Percentiles rank a stretch among this genome's conserved stretches.
phyloP scores from a whole-genome alignment of 2,888 invertebrate genomes.

The Drosophila limbata region DNA sequence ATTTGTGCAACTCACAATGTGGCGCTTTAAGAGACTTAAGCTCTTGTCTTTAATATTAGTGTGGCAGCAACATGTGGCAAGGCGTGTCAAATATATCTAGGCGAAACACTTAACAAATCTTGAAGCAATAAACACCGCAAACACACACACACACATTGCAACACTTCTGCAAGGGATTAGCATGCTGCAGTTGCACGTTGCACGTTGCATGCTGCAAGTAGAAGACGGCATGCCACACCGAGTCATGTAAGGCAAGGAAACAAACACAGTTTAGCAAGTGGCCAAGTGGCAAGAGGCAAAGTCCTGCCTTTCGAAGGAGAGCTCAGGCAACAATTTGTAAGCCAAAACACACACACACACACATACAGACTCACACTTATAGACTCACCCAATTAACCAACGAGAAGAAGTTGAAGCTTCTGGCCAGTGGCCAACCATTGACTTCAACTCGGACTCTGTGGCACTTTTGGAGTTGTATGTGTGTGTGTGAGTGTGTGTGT shows the following conservation, averaged over 20 bases:
- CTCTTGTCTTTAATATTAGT: constrained; percentile 4
- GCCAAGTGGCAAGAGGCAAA: constrained; percentile 35
- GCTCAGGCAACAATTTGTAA: constrained; percentile 67
- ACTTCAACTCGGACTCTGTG: constrained; percentile 33
- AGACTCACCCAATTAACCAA: constrained; percentile 64
- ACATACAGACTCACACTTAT: constrained; percentile 1
- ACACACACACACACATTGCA: constrained; percentile 13
- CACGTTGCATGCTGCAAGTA: constrained; percentile 42
- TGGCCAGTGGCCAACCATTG: constrained; percentile 27
- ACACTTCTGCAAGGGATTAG: constrained; percentile 38
- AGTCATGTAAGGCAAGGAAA: constrained; percentile 26
- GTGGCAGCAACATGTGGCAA: constrained; percentile 36
- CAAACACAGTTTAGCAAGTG: constrained; percentile 33
- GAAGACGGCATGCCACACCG: constrained; percentile 39
- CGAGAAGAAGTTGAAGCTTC: constrained; percentile 33
- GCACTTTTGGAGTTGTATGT: constrained; percentile 54
- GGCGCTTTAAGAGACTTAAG: constrained; percentile 14
- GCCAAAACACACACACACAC: constrained; percentile 15
- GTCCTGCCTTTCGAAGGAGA: constrained; percentile 21
- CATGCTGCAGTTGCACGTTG: constrained; percentile 16
- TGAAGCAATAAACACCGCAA: constrained; percentile 51
- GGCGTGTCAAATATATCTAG: constrained; percentile 16
- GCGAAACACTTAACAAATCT: constrained; percentile 62
- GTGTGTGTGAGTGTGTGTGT: constrained; percentile 6
- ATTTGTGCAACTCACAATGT: constrained; percentile 3